phyloP scores from a whole-genome alignment of 2,888 invertebrate genomes.

The Abrostola triplasia region DNA sequence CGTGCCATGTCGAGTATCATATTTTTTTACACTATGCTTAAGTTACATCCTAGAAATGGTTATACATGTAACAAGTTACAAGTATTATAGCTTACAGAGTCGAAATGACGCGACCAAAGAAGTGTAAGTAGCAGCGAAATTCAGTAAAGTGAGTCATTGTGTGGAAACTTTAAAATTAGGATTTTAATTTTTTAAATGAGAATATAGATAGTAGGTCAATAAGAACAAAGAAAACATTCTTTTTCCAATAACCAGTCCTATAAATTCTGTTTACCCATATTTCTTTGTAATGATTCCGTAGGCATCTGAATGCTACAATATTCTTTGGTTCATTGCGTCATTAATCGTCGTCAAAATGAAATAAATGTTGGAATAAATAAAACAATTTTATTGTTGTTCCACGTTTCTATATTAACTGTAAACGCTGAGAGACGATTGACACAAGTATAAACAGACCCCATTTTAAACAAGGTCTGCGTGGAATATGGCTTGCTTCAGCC shows the following conservation, averaged over 20 bases:
- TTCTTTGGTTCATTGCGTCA: constrained; percentile 23
- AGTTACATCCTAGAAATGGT: neutral
- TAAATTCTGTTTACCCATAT: too few species aligned
- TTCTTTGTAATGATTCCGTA: constrained; percentile 12
- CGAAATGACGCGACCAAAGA: too few species aligned
- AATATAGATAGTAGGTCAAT: too few species aligned
- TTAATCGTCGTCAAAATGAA: constrained; percentile 15
- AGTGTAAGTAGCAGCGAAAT: too few species aligned
- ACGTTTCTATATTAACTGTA: constrained; percentile 37
- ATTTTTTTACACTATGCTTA: constrained; percentile 6
- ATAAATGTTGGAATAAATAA: constrained; percentile 33
- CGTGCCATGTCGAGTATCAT: constrained; percentile 11
- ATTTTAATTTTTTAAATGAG: too few species aligned
- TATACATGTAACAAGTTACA: too few species aligned
- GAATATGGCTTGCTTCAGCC: constrained; percentile 44
- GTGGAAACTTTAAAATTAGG: too few species aligned
- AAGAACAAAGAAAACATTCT: too few species aligned
- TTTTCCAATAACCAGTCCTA: too few species aligned
- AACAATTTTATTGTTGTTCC: constrained; percentile 31
- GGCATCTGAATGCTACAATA: constrained; percentile 9
- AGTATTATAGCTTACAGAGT: too few species aligned
- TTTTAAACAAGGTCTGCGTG: constrained; percentile 48
- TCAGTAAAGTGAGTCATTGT: too few species aligned
- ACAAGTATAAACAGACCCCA: constrained; percentile 46
- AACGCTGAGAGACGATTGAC: constrained; percentile 28